Percentiles rank a stretch among this genome's conserved stretches.
Evolutionary conservation across 2,888 invertebrate species (phyloP).

Genomic region (Fabriciana adippe): DNA sequence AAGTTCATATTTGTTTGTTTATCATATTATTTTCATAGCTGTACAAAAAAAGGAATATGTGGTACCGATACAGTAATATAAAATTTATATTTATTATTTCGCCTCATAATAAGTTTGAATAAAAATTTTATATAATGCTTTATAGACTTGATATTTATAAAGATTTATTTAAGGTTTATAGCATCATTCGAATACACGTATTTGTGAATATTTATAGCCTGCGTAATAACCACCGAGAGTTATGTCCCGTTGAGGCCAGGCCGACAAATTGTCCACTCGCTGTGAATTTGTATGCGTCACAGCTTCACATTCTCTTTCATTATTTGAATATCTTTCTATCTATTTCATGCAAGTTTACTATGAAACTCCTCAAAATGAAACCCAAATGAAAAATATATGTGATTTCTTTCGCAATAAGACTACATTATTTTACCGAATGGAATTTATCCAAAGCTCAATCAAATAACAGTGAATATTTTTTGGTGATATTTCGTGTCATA

Average conservation of each 20-base stretch:
- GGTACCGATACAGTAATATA: background rate
- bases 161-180: slow-evolving; percentile 37
- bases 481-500: too few relatives aligned
- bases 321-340: slow-evolving; percentile 30
- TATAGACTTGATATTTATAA: slow-evolving; percentile 31
- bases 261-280: slow-evolving; percentile 68
- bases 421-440: too few relatives aligned
- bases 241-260: slow-evolving; percentile 59
- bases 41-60: background rate
- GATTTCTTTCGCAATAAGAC: too few relatives aligned
- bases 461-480: too few relatives aligned
- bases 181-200: slow-evolving; percentile 34
- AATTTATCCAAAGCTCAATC: too few relatives aligned
- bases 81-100: slow-evolving; percentile 1
- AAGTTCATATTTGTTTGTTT: background rate
- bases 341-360: background rate
- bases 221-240: slow-evolving; percentile 62
- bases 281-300: slow-evolving; percentile 60
- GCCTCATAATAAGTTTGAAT: slow-evolving; percentile 5
- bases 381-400: too few relatives aligned
- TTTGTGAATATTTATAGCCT: slow-evolving; percentile 49
- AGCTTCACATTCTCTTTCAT: slow-evolving; percentile 52
- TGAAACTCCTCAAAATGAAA: too few relatives aligned
- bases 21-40: background rate
- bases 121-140: slow-evolving; percentile 29